Percentiles rank a stretch among this genome's conserved stretches.
phyloP scores from a whole-genome alignment of 2,797 vertebrate genomes.

The Uromys caudimaculatus region DNA sequence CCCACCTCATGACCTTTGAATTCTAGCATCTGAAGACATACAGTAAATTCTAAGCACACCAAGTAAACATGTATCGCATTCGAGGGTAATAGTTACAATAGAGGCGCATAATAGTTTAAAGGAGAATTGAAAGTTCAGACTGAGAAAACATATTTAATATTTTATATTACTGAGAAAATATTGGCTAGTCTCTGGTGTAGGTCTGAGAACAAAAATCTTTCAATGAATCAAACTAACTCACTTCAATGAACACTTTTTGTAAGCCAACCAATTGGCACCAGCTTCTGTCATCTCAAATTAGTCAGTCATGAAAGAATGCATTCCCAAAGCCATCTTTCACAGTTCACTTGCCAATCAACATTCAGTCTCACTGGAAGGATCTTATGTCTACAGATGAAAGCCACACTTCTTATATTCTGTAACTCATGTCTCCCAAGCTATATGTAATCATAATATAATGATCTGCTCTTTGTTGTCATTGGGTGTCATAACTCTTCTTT shows the following conservation, averaged over 20 bases:
- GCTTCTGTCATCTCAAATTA: background rate
- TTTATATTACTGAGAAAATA: background rate
- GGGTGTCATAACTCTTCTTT: background rate
- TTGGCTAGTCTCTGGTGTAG: background rate
- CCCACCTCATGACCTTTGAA: background rate
- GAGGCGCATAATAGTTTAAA: background rate
- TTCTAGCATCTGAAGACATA: background rate
- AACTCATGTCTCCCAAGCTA: background rate
- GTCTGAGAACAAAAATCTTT: background rate
- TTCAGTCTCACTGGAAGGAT: background rate
- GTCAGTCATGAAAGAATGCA: background rate
- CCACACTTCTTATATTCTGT: background rate
- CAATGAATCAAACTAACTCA: constrained; percentile 18
- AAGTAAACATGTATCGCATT: background rate
- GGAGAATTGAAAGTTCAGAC: background rate
- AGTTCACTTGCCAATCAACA: background rate
- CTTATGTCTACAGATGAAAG: background rate
- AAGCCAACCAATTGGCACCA: background rate
- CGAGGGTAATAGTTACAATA: background rate
- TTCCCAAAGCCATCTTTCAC: background rate
- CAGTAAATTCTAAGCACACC: background rate
- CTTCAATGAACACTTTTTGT: background rate
- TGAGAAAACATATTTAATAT: background rate
- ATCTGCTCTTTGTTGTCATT: background rate
- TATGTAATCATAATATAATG: background rate